Conservation (phyloP, 2,113 vertebrate species). For the Cynoglossus semilaevis region DNA sequence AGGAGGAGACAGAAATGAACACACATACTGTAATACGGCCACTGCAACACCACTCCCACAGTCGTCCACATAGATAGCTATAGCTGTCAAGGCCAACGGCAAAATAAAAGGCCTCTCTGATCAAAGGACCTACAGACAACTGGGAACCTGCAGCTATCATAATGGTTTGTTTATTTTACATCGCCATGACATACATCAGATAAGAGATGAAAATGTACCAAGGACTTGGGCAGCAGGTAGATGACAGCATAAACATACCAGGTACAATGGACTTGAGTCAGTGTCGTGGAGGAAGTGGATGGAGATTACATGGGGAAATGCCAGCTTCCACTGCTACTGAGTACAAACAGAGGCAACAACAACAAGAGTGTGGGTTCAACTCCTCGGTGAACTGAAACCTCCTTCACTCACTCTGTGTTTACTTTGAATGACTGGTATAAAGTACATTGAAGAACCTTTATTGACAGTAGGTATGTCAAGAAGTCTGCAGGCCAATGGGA, state of each 20-base stretch:
- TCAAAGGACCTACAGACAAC: conserved; percentile 55
- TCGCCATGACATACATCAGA: conserved; percentile 71
- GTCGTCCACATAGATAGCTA: too few relatives aligned
- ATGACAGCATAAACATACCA: conserved; percentile 58
- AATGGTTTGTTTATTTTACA: conserved; percentile 68
- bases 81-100: conserved; percentile 56
- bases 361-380: conserved; percentile 25
- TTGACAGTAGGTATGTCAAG: too few relatives aligned
- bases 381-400: conserved; percentile 2
- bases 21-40: neutral
- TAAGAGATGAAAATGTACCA: conserved; percentile 71
- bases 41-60: conserved; percentile 3
- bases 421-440: too few relatives aligned
- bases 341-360: conserved; percentile 54
- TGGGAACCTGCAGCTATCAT: conserved; percentile 46
- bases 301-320: conserved; percentile 55
- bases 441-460: too few relatives aligned
- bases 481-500: too few relatives aligned
- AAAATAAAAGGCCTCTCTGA: conserved; percentile 67
- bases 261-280: conserved; percentile 57
- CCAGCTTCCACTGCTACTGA: conserved; percentile 61
- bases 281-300: conserved; percentile 45
- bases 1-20: too few relatives aligned
- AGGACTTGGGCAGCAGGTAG: conserved; percentile 42
- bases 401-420: too few relatives aligned